phyloP scores from a whole-genome alignment of 1,140 invertebrate genomes.

The Cydia pomonella region DNA sequence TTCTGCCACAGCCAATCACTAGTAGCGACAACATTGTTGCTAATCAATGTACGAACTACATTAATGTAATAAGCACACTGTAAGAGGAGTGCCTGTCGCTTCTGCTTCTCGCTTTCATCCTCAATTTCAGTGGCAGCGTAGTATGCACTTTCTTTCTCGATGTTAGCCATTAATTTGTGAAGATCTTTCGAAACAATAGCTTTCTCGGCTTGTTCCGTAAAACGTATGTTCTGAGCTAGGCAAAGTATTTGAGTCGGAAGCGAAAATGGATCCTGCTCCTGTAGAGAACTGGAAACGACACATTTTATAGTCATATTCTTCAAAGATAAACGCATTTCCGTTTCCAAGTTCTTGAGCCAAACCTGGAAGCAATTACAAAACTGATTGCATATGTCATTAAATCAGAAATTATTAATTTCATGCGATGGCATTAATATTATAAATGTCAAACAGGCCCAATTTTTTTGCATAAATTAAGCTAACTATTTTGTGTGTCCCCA shows the following conservation, averaged over 20 bases:
- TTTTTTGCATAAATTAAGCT: too few relatives aligned
- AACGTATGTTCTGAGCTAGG: conserved; percentile 86
- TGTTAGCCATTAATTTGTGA: conserved; percentile 66
- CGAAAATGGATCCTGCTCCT: conserved; percentile 86
- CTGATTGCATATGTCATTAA: conserved; percentile 6
- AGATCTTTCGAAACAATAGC: conserved; percentile 87
- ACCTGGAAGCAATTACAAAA: conserved; percentile 77
- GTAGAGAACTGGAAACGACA: conserved; percentile 77
- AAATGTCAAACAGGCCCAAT: too few relatives aligned
- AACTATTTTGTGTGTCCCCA: too few relatives aligned
- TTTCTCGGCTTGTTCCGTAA: conserved; percentile 91
- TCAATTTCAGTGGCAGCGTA: conserved; percentile 67
- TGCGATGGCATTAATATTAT: too few relatives aligned
- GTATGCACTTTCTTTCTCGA: conserved; percentile 67
- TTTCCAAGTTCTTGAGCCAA: conserved; percentile 91
- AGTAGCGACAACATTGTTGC: conserved; percentile 83
- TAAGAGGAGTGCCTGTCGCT: conserved; percentile 89
- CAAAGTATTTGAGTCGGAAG: conserved; percentile 94
- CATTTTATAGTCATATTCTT: conserved; percentile 86
- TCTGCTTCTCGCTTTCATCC: conserved; percentile 82
- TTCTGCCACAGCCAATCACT: conserved; percentile 97
- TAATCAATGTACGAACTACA: conserved; percentile 89
- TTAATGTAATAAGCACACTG: conserved; percentile 96
- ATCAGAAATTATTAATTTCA: too few relatives aligned
- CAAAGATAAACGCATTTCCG: conserved; percentile 91